phyloP scores from a whole-genome alignment of 2,888 invertebrate genomes.

The Drosophila greeni region DNA sequence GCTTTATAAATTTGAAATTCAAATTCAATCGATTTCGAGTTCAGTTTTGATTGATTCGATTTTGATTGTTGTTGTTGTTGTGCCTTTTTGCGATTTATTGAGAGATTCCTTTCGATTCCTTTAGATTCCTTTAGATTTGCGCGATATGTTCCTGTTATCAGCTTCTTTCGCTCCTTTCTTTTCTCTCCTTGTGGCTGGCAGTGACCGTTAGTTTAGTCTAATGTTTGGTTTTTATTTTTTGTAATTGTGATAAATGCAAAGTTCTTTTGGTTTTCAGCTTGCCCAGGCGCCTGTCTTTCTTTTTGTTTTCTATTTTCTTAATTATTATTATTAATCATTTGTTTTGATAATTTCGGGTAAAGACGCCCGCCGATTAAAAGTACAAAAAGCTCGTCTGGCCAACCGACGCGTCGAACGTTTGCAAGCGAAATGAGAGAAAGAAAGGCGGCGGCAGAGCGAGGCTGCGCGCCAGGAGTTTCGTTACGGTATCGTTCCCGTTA shows the following conservation, averaged over 20 bases:
- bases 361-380: slow-evolving; percentile 31
- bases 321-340: slow-evolving; percentile 15
- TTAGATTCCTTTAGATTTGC: slow-evolving; percentile 2
- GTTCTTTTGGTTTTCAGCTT: slow-evolving; percentile 19
- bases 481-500: slow-evolving; percentile 13
- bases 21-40: neutral
- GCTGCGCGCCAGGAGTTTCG: slow-evolving; percentile 21
- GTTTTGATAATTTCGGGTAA: slow-evolving; percentile 7
- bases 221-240: slow-evolving; percentile 19
- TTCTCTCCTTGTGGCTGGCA: slow-evolving; percentile 49
- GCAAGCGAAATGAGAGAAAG: slow-evolving; percentile 74
- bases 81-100: slow-evolving; percentile 14
- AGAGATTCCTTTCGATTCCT: neutral
- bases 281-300: slow-evolving; percentile 3
- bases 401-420: slow-evolving; percentile 74
- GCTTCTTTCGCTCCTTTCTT: slow-evolving; percentile 12
- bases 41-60: slow-evolving; percentile 20
- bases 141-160: slow-evolving; percentile 25
- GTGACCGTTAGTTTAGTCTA: slow-evolving; percentile 54
- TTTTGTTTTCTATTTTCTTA: neutral
- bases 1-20: neutral
- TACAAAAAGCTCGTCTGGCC: slow-evolving; percentile 41
- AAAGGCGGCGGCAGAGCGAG: slow-evolving; percentile 11
- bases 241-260: slow-evolving; percentile 27
- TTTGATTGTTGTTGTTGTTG: slow-evolving; percentile 22